A percentile compares a stretch with the other conserved stretches of the same genome.
Evolutionary conservation across 2,888 invertebrate species (phyloP).

Genomic region (Nomada flava): DNA sequence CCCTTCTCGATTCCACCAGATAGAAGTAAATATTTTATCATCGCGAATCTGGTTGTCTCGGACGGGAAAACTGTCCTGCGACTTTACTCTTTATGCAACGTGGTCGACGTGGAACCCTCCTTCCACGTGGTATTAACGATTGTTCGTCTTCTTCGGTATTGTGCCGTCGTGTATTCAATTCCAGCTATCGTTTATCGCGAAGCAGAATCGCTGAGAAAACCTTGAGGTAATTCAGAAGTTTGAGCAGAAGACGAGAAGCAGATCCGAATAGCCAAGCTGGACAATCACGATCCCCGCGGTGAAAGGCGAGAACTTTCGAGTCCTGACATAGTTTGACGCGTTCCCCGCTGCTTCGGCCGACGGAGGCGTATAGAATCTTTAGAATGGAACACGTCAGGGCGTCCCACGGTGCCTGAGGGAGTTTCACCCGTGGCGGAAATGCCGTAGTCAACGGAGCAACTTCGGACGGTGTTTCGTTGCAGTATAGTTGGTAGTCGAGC

Average conservation of each 20-base stretch:
- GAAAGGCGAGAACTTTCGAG: slow-evolving; percentile 55
- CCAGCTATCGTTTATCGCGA: slow-evolving; percentile 23
- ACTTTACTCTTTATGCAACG: slow-evolving; percentile 7
- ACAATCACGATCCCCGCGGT: slow-evolving; percentile 41
- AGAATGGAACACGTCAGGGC: slow-evolving; percentile 55
- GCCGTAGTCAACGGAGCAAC: slow-evolving; percentile 39
- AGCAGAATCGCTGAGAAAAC: slow-evolving; percentile 38
- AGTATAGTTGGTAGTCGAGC: slow-evolving; percentile 2
- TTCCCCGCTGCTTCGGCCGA: slow-evolving; percentile 30
- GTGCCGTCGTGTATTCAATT: slow-evolving; percentile 26
- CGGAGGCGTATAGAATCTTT: slow-evolving; percentile 57
- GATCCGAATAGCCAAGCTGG: slow-evolving; percentile 44
- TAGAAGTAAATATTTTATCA: slow-evolving; percentile 33
- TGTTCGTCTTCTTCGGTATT: slow-evolving; percentile 12
- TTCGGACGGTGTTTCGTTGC: slow-evolving; percentile 40
- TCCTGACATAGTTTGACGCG: slow-evolving; percentile 60
- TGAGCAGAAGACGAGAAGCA: slow-evolving; percentile 16
- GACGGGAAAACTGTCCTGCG: background rate
- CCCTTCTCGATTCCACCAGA: background rate
- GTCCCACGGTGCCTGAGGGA: slow-evolving; percentile 45
- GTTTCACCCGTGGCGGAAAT: slow-evolving; percentile 55
- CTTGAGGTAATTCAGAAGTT: slow-evolving; percentile 54
- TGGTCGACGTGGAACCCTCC: background rate
- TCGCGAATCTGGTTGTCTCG: background rate
- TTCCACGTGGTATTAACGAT: slow-evolving; percentile 28